Conservation (phyloP, 2,797 vertebrate species). For the Salmo trutta region DNA sequence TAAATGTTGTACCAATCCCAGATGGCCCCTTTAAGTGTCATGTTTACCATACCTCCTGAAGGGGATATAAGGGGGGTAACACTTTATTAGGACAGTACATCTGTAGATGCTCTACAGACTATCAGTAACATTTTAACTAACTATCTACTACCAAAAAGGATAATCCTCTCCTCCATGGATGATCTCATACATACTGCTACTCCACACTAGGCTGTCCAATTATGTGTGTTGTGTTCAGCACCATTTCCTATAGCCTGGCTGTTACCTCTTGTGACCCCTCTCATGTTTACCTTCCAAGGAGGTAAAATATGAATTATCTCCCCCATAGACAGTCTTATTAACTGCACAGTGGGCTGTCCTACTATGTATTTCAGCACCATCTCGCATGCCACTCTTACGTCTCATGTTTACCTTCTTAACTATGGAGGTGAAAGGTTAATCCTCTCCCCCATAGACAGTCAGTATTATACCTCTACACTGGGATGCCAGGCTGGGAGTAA, state of each 20-base stretch:
- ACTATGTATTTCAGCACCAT: too few species aligned
- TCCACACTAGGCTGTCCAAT: neutral
- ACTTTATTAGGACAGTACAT: too few species aligned
- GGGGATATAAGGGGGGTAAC: neutral
- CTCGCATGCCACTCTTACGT: neutral
- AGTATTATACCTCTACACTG: constrained; percentile 6
- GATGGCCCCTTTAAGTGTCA: neutral
- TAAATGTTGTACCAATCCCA: neutral
- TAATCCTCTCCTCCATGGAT: neutral
- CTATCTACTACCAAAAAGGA: neutral
- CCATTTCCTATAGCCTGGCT: neutral
- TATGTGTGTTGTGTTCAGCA: neutral
- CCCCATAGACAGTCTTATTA: too few species aligned
- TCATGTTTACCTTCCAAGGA: neutral
- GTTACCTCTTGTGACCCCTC: neutral
- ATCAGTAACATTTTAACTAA: too few species aligned
- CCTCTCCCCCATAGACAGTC: constrained; percentile 2
- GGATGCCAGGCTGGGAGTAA: constrained; percentile 18
- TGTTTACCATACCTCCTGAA: neutral
- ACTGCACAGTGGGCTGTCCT: too few species aligned
- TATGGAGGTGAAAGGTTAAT: constrained; percentile 26
- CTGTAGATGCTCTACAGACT: too few species aligned
- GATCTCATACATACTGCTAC: neutral
- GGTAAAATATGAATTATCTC: neutral
- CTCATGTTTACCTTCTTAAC: neutral